Base-by-base conservation (phyloP, 2,113 vertebrate genomes). In the Melierax canorus region DNA sequence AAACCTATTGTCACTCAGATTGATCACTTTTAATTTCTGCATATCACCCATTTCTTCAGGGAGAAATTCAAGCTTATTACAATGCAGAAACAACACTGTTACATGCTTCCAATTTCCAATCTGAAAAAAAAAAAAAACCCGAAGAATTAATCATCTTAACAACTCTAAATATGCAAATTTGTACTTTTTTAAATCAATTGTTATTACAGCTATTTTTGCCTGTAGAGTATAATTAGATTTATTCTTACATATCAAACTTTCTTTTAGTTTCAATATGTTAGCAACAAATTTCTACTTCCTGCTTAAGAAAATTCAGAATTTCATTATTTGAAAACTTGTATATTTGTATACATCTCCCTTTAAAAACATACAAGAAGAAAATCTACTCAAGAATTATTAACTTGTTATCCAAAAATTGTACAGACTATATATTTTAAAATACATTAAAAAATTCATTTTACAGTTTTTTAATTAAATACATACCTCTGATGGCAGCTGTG, bases 31-130 rank as follows among this genome's bases (percentile, higher is more conserved):
- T 85, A 99, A 98, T 97, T 98, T 99, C 88, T 99, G 98, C 99
- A 99, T 99, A 97, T 99, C 99, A 19, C 99, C 99, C 99, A 99
- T 99, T 97, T 99, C 99, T 95, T 99, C 99, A 27, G 99, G 99
- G 95, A 99, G 98, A 96, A 97, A 98, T 98, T 99, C 99, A 97
- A 99, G 98, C 97, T 99, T 99, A 98, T 99, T 99, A 96, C 99
- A 99, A 98, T 99, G 99, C 59, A 99, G 98, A 97, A 99, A 99
- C 69, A 99, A 97, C 73, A 99, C 99, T 20, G 99, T 99, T 78
- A 98, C 97, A 77, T 98, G 98, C 97, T 99, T 99, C 99, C 99
- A 99, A 96, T 95, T 99, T 82, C 99, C 99, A 98, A 99, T 98
- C 99, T 99, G 97, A 86, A 97, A 97, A 80, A 92, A 83, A 45